Base-by-base conservation (phyloP, 2,113 vertebrate genomes). In the Fulmarus glacialis region DNA sequence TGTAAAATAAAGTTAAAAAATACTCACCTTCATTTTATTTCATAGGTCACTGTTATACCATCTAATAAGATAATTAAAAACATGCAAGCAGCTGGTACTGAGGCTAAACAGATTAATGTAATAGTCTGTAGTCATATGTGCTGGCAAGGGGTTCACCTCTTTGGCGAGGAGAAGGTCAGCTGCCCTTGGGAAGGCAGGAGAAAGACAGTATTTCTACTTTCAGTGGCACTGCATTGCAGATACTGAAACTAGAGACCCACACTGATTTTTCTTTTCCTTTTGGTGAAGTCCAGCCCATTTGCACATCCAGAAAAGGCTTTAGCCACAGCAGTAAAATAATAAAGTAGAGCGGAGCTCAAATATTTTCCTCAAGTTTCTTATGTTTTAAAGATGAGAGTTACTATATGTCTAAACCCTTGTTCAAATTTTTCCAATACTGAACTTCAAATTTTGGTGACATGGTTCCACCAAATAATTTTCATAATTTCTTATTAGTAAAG, bases 51-150 rank as follows among this genome's bases (percentile, higher is more conserved):
- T 98, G 96, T 98, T 98, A 98, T 97, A 98, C 84, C 95, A 98
- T 97, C 97, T 98, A 98, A 98, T 98, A 98, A 98, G 98, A 98
- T 98, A 98, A 98, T 99, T 98, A 98, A 98, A 99, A 98, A 98
- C 98, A 98, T 98, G 98, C 98, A 98, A 98, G 98, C 98, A 98
- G 98, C 98, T 98, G 98, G 98, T 98, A 98, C 98, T 98, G 98
- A 96, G 98, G 98, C 98, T 98, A 98, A 98, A 98, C 98, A 98
- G 98, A 98, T 98, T 99, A 98, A 98, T 98, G 98, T 98, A 98
- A 98, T 98, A 98, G 98, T 98, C 98, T 98, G 97, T 97, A 98
- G 98, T 98, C 98, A 98, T 97, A 98, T 98, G 98, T 97, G 98
- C 97, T 99, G 98, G 98, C 98, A 98, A 98, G 97, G 96, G 98